Percentiles rank a stretch among this genome's conserved stretches.
Evolutionary conservation across 2,888 invertebrate genomes (phyloP).

Genomic region (Caenorhabditis sinica): DNA sequence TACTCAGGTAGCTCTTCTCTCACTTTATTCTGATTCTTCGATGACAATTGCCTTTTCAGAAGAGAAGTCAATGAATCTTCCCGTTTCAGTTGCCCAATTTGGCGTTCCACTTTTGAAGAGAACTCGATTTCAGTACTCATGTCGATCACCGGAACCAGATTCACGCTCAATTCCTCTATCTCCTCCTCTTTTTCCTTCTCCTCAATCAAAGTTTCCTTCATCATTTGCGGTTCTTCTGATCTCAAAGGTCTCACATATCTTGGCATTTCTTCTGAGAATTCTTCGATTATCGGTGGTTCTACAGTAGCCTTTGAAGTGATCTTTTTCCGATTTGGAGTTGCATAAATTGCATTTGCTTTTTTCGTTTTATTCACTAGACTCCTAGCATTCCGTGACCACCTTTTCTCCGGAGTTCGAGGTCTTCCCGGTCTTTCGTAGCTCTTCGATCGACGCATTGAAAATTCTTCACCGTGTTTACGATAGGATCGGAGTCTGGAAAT

Average conservation of each 20-base stretch:
- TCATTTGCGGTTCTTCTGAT: neutral
- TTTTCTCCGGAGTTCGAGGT: constrained; percentile 43
- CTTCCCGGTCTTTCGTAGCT: constrained; percentile 44
- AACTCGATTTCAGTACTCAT: constrained; percentile 46
- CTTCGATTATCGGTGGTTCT: constrained; percentile 49
- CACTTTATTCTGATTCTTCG: constrained; percentile 19
- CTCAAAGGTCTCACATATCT: constrained; percentile 44
- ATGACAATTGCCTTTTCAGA: constrained; percentile 39
- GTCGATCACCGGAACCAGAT: constrained; percentile 36
- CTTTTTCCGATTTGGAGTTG: constrained; percentile 45
- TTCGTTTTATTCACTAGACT: constrained; percentile 42
- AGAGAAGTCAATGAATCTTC: constrained; percentile 60
- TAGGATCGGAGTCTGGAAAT: constrained; percentile 51
- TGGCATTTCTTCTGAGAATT: constrained; percentile 57
- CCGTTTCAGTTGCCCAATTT: constrained; percentile 30
- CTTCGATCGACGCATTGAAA: constrained; percentile 52
- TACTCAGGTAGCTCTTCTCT: constrained; percentile 49
- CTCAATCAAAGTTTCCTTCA: neutral
- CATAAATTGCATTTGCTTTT: constrained; percentile 38
- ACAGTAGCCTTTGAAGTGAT: constrained; percentile 14
- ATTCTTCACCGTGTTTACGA: constrained; percentile 56
- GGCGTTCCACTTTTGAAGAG: constrained; percentile 37
- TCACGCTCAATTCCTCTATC: neutral
- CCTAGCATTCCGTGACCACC: constrained; percentile 34
- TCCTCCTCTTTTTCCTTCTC: constrained; percentile 7